Conservation (phyloP, 2,113 vertebrate genomes). For the Dromaius novaehollandiae region DNA sequence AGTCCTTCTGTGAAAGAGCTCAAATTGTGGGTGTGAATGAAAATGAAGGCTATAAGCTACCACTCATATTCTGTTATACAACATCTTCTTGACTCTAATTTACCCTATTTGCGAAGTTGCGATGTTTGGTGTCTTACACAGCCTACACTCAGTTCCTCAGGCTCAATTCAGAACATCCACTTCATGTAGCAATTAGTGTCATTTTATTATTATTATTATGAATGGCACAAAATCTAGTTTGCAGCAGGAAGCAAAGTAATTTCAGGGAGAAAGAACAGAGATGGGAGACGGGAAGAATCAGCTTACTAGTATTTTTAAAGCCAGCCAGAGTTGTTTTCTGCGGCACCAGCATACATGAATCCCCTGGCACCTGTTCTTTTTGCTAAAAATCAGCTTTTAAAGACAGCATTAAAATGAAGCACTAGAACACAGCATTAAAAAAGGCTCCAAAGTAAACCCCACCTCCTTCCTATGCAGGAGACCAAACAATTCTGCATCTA, state of each 20-base stretch:
- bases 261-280: conserved; percentile 56
- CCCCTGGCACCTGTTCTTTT: neutral
- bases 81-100: conserved; percentile 62
- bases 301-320: conserved; percentile 27
- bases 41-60: conserved; percentile 46
- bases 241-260: conserved; percentile 64
- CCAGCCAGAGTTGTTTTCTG: neutral
- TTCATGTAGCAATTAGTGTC: conserved; percentile 40
- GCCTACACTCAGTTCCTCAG: conserved; percentile 51
- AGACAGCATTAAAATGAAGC: neutral
- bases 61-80: conserved; percentile 50
- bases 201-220: conserved; percentile 46
- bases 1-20: conserved; percentile 27
- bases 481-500: neutral
- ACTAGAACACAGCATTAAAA: neutral
- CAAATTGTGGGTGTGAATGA: conserved; percentile 53
- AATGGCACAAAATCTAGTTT: conserved; percentile 54
- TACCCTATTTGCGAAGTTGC: conserved; percentile 52
- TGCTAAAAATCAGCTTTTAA: neutral
- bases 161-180: conserved; percentile 58
- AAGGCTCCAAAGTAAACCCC: neutral
- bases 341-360: neutral
- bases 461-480: neutral
- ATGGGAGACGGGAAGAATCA: conserved; percentile 34
- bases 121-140: conserved; percentile 61